phyloP scores from a whole-genome alignment of 2,113 vertebrate genomes.

The Shinisaurus crocodilurus region DNA sequence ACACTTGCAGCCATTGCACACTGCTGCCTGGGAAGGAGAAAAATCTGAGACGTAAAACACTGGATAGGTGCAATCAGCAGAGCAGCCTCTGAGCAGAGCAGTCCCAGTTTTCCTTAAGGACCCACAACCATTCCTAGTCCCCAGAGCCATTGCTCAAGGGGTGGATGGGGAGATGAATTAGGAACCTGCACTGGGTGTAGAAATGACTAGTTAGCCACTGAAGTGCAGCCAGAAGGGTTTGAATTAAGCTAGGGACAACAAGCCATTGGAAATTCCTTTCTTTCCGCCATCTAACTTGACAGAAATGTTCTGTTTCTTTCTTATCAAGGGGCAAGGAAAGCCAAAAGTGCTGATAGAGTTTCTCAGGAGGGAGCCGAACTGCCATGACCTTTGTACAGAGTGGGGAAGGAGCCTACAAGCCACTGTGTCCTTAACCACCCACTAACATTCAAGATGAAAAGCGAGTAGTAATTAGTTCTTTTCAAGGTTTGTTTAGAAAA shows the following conservation, averaged over 20 bases:
- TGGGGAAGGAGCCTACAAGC: neutral
- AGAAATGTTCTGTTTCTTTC: neutral
- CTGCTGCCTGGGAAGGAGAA: neutral
- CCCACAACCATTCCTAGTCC: neutral
- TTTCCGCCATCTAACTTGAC: neutral
- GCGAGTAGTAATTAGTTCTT: neutral
- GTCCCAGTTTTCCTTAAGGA: too few relatives aligned
- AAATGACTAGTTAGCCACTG: neutral
- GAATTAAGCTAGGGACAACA: neutral
- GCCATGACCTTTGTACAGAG: constrained; percentile 5
- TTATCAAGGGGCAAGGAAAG: neutral
- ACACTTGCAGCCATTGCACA: neutral
- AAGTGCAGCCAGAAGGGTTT: neutral
- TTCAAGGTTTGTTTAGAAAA: neutral
- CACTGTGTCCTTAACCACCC: neutral
- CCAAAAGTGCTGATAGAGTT: neutral
- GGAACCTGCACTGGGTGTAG: neutral
- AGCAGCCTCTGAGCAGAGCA: neutral
- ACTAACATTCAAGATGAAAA: neutral
- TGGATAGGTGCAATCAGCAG: too few relatives aligned
- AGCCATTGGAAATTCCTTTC: neutral
- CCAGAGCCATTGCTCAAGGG: neutral
- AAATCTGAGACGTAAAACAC: neutral
- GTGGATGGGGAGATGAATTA: neutral
- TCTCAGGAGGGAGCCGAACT: neutral